A percentile compares a stretch with the other conserved stretches of the same genome.
Evolutionary conservation across 2,888 invertebrate species (phyloP).

Genomic region (Autographa gamma): DNA sequence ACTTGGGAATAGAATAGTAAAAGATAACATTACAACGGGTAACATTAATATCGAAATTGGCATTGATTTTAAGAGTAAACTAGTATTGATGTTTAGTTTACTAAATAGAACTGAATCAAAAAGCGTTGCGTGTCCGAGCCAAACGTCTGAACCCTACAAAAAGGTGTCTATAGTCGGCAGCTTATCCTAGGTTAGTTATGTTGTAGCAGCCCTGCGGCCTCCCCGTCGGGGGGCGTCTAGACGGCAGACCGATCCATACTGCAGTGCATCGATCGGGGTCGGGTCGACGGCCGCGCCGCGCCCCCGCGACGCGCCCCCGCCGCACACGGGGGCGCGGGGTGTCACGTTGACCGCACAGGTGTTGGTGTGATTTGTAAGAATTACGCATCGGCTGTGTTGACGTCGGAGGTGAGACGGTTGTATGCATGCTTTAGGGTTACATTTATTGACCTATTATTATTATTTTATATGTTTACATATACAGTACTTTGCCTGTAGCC

Average conservation of each 20-base stretch:
- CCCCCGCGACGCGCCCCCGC: constrained; percentile 47
- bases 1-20: not conserved
- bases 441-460: not conserved
- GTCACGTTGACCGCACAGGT: constrained; percentile 78
- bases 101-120: not conserved
- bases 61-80: not conserved
- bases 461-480: too few species aligned
- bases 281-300: constrained; percentile 75
- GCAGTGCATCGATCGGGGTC: constrained; percentile 82
- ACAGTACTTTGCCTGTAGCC: too few species aligned
- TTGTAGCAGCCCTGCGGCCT: constrained; percentile 60
- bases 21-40: not conserved
- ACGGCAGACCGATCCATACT: constrained; percentile 87
- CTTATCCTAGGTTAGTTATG: constrained; percentile 64
- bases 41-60: not conserved
- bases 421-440: constrained; percentile 2
- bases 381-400: constrained; percentile 42
- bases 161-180: constrained; percentile 33
- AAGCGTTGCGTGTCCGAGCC: not conserved
- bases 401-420: constrained; percentile 6
- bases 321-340: constrained; percentile 65
- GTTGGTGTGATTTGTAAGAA: constrained; percentile 64
- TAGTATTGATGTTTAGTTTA: not conserved
- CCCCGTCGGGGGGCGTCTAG: constrained; percentile 76
- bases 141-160: constrained; percentile 17